Conservation (phyloP, 1,140 invertebrate genomes). For the Habropoda laboriosa region DNA sequence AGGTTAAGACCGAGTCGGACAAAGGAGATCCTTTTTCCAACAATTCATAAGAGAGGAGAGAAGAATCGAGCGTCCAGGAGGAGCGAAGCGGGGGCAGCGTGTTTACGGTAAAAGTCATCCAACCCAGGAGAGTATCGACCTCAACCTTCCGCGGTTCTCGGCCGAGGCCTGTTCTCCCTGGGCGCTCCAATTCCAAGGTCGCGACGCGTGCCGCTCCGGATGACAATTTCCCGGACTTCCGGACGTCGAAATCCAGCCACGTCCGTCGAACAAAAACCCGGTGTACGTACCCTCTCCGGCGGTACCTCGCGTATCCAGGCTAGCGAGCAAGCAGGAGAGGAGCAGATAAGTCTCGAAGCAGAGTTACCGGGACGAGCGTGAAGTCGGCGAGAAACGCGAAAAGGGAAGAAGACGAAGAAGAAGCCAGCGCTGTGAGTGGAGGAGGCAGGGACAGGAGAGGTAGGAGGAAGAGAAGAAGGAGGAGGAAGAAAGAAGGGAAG, state of each 20-base stretch:
- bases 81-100: slow-evolving; percentile 17
- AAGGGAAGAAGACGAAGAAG: slow-evolving; percentile 39
- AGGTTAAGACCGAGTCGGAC: too few relatives aligned
- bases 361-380: slow-evolving; percentile 45
- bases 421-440: slow-evolving; percentile 26
- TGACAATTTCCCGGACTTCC: slow-evolving; percentile 29
- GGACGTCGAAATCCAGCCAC: slow-evolving; percentile 1
- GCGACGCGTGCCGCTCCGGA: neutral
- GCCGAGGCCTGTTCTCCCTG: neutral
- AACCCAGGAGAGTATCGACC: slow-evolving; percentile 51
- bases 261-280: too few relatives aligned
- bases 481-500: neutral
- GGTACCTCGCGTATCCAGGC: neutral
- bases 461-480: neutral
- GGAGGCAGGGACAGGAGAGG: neutral
- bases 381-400: slow-evolving; percentile 26
- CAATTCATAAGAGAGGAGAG: neutral
- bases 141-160: slow-evolving; percentile 24
- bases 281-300: too few relatives aligned
- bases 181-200: slow-evolving; percentile 41
- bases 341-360: slow-evolving; percentile 43
- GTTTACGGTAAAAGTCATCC: slow-evolving; percentile 54
- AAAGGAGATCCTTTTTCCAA: neutral
- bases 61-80: too few relatives aligned
- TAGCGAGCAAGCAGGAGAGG: slow-evolving; percentile 34